Conservation (phyloP, 2,797 vertebrate genomes). For the Sebastolobus altivelis region DNA sequence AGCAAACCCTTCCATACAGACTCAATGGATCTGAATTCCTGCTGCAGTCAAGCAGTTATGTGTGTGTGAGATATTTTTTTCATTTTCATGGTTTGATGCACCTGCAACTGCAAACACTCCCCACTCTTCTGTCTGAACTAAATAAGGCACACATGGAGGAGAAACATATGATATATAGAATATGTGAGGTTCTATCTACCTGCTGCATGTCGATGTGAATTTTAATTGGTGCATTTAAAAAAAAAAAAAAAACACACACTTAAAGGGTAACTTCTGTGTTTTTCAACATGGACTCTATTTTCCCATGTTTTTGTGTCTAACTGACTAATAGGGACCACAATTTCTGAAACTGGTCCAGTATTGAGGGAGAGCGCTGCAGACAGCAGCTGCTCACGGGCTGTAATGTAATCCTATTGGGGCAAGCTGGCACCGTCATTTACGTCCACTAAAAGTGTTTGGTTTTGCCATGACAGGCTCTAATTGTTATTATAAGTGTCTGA, state of each 20-base stretch:
- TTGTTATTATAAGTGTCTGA: too few species aligned
- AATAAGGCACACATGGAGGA: neutral
- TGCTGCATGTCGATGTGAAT: neutral
- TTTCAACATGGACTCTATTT: too few species aligned
- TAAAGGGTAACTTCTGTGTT: too few species aligned
- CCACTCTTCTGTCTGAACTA: constrained; percentile 4
- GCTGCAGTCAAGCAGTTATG: neutral
- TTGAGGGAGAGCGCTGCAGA: too few species aligned
- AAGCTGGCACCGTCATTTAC: too few species aligned
- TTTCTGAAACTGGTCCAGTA: too few species aligned
- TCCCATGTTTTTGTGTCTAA: too few species aligned
- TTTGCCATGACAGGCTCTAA: too few species aligned
- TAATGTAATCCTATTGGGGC: too few species aligned
- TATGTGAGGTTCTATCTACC: neutral
- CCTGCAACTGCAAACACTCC: neutral
- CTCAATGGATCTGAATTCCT: constrained; percentile 18
- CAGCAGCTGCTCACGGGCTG: too few species aligned
- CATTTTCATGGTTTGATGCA: neutral
- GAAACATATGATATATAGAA: neutral
- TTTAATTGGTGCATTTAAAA: neutral
- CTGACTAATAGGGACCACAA: too few species aligned
- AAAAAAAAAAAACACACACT: neutral
- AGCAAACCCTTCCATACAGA: constrained; percentile 22
- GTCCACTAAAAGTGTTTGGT: too few species aligned
- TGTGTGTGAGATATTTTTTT: neutral